Evolutionary conservation across 1,140 invertebrate species (phyloP), one percentile per base, ranked within the genome.

Genomic region (Nylanderia fulva): DNA sequence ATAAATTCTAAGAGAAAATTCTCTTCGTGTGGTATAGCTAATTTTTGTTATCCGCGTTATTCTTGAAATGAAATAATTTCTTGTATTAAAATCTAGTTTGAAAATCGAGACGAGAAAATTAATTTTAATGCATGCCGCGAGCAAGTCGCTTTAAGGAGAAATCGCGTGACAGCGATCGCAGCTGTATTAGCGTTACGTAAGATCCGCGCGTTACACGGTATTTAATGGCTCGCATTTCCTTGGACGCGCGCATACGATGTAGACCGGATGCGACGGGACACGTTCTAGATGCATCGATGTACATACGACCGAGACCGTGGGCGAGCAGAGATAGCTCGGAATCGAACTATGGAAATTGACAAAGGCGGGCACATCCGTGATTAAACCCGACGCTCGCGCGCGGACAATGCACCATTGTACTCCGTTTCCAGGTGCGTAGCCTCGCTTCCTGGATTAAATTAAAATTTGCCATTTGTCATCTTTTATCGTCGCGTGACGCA

Each of bases 331-430:
- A 80, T 61, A 64, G 48, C 45, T 68, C 76, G 52, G 88, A 79
- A 90, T 90, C 39, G 88, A 88, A 88, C 91, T 91, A 91, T 92
- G 90, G 86, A 91, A 92, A 93, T 93, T 91, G 92, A 93, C 92
- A 92, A 93, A 90, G 91, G 88, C 89, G 88, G 66, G 86, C 85
- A 91, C 92, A 92, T 92, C 90, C 90, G 92, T 90, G 92, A 92
- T 92, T 90, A 92, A 91, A 89, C 71, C 85, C 80, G 91, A 88
- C 90, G 89, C 87, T 92, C 87, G 91, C 61, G 42, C 74, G 56
- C 74, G 88, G 87, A 93, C 91, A 92, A 92, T 92, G 87, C 77
- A 29, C 88, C 85, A 92, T 92, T 92, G 91, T 93, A 33, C 85
- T 58, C 71, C 54, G 82, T 88, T 91, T 91, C 89, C 90, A 91